These are phyloP conservation scores for Microchirus variegatus DNA, from an alignment of 2,797 vertebrate genomes.

Conservation along the genomic window DNA sequence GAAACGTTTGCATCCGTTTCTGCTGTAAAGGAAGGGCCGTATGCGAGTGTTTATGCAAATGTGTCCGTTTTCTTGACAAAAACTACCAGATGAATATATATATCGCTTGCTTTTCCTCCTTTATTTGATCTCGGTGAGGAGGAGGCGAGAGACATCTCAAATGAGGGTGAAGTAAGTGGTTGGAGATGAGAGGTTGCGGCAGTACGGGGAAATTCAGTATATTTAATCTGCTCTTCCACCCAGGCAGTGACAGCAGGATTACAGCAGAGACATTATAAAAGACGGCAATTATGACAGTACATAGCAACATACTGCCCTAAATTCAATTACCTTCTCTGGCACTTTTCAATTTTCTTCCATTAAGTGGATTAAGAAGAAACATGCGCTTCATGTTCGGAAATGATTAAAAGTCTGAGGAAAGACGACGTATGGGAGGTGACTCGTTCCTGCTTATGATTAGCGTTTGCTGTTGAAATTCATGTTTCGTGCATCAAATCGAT, in stretches of 20 bases:
- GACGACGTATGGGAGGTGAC: slow-evolving; percentile 36
- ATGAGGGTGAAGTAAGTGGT: slow-evolving; percentile 39
- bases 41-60: background rate
- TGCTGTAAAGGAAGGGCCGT: slow-evolving; percentile 29
- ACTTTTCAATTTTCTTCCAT: slow-evolving; percentile 79
- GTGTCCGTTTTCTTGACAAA: slow-evolving; percentile 11
- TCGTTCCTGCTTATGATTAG: slow-evolving; percentile 60
- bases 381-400: slow-evolving; percentile 67
- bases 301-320: slow-evolving; percentile 68
- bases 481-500: slow-evolving; percentile 51
- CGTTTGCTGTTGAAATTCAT: slow-evolving; percentile 37
- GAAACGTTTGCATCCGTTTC: slow-evolving; percentile 20
- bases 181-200: slow-evolving; percentile 31
- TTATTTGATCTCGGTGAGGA: slow-evolving; percentile 11
- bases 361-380: slow-evolving; percentile 70
- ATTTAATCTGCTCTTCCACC: slow-evolving; percentile 77
- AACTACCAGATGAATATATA: background rate
- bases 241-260: slow-evolving; percentile 71
- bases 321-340: slow-evolving; percentile 69
- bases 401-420: slow-evolving; percentile 62
- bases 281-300: slow-evolving; percentile 75
- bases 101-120: background rate
- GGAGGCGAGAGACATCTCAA: slow-evolving; percentile 29
- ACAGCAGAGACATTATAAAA: slow-evolving; percentile 70
- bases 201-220: slow-evolving; percentile 43